Evolutionary conservation across 2,888 invertebrate genomes (phyloP), one percentile per base, ranked within the genome.

Genomic region (Iselma pallidipennis): DNA sequence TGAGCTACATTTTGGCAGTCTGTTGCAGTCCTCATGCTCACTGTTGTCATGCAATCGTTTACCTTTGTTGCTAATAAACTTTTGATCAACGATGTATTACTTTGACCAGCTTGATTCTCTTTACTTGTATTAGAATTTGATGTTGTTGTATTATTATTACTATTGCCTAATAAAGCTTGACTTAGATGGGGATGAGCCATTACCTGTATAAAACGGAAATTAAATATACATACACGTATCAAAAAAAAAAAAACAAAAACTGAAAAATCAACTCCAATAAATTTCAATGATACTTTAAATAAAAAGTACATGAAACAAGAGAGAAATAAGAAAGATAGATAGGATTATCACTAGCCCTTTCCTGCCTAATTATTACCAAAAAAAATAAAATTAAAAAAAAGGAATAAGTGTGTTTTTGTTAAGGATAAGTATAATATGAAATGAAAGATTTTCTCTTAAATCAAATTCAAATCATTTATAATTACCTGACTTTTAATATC

Each of bases 21-120:
- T 76, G 78, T 74, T 72, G 80, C 78, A 77, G 80, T 80, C 79
- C 76, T 80, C 81, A 81, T 81, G 81, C 81, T 81, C 76, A 80
- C 78, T 75, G 81, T 73, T 66, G 79, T 78, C 80, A 84, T 84
- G 83, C 84, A 85, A 81, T 85, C 85, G 84, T 85, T 87, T 85
- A 95, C 95, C 90, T 96, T 97, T 83, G 92, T 95, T 74, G 96
- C 96, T 81, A 97, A 85, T 71, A 97, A 87, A 83, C 94, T 95
- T 83, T 96, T 96, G 80, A 96, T 96, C 73, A 96, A 86, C 63
- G 94, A 93, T 55, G 94, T 91, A 77, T 88, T 89, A 59, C 87
- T 87, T 67, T 73, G 73, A 69, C 75, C 70, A 62, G 83, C 83
- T 45, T 82, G 70, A 4, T 81, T 60, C 55, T 52, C 59, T 42